A percentile compares a stretch with the other conserved stretches of the same genome.
Conservation (phyloP, 2,113 vertebrate species). For the Sturnus vulgaris region DNA sequence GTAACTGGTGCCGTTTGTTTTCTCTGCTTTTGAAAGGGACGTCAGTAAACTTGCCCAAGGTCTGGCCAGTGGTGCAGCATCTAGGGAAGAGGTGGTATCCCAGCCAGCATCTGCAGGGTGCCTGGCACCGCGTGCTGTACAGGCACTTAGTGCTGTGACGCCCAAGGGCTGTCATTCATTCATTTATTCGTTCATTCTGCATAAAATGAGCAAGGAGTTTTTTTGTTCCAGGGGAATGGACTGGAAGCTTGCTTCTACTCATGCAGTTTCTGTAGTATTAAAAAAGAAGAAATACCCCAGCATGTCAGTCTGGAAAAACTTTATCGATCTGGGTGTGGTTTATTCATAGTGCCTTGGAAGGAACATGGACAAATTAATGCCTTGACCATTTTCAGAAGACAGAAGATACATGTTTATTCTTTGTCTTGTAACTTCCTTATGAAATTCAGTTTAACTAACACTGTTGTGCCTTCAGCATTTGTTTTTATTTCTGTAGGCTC, state of each 20-base stretch:
- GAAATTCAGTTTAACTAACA: accelerated
- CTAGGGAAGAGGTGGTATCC: neutral
- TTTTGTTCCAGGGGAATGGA: neutral
- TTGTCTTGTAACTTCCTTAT: neutral
- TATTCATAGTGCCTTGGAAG: neutral
- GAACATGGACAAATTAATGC: neutral
- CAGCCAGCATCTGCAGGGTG: accelerated
- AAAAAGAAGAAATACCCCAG: too few species aligned
- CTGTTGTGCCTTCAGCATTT: neutral
- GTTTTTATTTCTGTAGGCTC: slow-evolving; percentile 76
- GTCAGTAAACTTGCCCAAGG: accelerated
- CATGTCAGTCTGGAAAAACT: neutral
- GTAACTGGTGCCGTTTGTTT: accelerated
- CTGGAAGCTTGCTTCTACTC: neutral
- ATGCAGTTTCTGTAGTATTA: neutral
- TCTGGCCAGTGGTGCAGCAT: accelerated
- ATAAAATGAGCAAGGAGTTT: neutral
- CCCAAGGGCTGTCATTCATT: neutral
- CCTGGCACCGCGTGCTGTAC: neutral
- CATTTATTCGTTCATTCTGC: too few species aligned
- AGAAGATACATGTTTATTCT: neutral
- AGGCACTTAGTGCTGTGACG: neutral
- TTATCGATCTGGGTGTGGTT: accelerated
- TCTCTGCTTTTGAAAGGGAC: neutral
- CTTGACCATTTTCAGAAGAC: neutral